phyloP scores from a whole-genome alignment of 1,140 invertebrate species.

The Acromyrmex echinatior region DNA sequence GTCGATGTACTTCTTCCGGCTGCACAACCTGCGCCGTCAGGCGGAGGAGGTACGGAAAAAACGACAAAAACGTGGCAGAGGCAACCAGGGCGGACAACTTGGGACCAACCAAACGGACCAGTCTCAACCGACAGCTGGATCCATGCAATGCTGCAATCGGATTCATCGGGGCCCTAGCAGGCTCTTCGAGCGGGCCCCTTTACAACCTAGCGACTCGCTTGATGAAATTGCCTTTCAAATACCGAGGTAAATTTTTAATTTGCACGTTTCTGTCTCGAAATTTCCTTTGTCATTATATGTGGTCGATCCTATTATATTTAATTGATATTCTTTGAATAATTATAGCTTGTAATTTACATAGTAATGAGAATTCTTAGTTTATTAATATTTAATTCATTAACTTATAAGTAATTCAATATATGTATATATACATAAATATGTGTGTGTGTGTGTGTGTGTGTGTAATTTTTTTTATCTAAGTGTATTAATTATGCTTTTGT shows the following conservation, averaged over 20 bases:
- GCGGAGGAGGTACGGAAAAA: constrained; percentile 90
- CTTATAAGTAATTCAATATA: background rate
- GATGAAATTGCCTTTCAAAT: constrained; percentile 97
- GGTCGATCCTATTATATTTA: background rate
- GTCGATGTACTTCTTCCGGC: constrained; percentile 98
- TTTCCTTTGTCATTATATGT: background rate
- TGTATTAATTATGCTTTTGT: constrained; percentile 15
- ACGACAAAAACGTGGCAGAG: constrained; percentile 86
- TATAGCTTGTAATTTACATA: constrained; percentile 8
- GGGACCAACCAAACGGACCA: constrained; percentile 84
- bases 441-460: background rate
- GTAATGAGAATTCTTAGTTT: background rate
- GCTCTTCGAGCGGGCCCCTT: constrained; percentile 93
- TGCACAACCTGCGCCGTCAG: constrained; percentile 94
- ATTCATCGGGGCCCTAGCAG: constrained; percentile 89
- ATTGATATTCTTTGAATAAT: background rate
- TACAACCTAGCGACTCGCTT: constrained; percentile 94
- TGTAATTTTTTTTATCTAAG: background rate
- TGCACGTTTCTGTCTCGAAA: constrained; percentile 27
- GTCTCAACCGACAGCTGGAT: constrained; percentile 85
- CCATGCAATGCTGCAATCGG: constrained; percentile 83
- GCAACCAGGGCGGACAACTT: constrained; percentile 82
- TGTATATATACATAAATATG: background rate
- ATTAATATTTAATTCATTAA: constrained; percentile 4
- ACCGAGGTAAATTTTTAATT: constrained; percentile 90